phyloP scores from a whole-genome alignment of 2,797 vertebrate species.

The Mus minutoides region DNA sequence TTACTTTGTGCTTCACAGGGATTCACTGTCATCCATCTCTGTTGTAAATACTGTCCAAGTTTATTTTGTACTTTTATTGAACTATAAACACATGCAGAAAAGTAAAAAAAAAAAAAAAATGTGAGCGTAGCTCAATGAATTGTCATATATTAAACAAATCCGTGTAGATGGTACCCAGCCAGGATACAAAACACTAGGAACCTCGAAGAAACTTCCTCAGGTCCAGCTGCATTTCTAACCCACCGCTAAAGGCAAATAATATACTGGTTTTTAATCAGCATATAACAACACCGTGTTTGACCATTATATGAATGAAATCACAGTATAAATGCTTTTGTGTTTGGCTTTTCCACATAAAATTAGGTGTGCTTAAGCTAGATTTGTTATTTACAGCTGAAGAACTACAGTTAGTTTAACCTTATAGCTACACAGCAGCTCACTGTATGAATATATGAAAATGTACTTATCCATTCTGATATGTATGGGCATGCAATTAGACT shows the following conservation, averaged over 20 bases:
- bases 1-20: conserved; percentile 3
- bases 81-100: conserved; percentile 23
- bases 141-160: conserved; percentile 28
- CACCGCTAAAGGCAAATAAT: background rate
- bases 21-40: background rate
- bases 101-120: background rate
- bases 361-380: background rate
- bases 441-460: background rate
- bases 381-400: background rate
- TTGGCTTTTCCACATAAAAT: background rate
- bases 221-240: background rate
- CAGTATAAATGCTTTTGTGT: background rate
- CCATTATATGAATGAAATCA: background rate
- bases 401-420: background rate
- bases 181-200: conserved; percentile 16
- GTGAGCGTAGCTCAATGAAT: background rate
- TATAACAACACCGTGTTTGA: background rate
- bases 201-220: background rate
- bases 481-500: background rate
- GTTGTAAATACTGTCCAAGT: background rate
- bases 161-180: background rate
- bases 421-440: background rate
- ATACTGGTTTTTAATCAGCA: conserved; percentile 47
- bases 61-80: conserved; percentile 12
- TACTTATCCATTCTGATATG: background rate